Base-by-base conservation (phyloP, 2,797 vertebrate genomes). In the Chelon labrosus region DNA sequence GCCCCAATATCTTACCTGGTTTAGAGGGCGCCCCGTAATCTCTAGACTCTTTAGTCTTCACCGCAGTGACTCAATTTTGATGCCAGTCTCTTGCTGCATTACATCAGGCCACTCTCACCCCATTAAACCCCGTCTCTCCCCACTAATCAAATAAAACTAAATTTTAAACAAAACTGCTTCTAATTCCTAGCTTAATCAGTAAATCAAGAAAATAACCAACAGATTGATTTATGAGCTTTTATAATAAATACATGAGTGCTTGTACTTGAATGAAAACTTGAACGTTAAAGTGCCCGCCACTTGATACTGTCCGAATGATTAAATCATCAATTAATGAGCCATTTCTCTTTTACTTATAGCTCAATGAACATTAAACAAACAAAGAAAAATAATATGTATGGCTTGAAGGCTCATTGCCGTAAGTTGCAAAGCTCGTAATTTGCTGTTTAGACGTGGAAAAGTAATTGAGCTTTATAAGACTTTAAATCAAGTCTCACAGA, bases 401-500 rank as follows among this genome's bases (percentile, higher is more conserved):
- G 8, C 37, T 52, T 20, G 4, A 58, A 66, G 57, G 60, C 66
- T 65, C 35, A 61, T 20, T 64, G 27, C 47, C 3, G 42, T 47
- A 44, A 49, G 9, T 51, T 64, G 38, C 31, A 17, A 8, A 17
- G 42, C 42, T 62, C 58, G 16, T 44, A n/a, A 68, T 69, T 72
- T 54, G 11, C 35, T 67, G 62, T 78, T 60, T 47, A 37, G 46
- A 49, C 35, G 20, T 7, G 14, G 49, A 72, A 20, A 20, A 73
- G 27, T 55, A 60, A 74, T 63, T 70, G 6, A 53, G 37, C 7
- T 51, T 71, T 6, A 60, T 19, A 13, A 20, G 39, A n/a, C 4
- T n/a, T 0, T 61, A 54, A 69, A 76, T 76, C 22, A 50, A 54
- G 64, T 65, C 35, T 49, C 47, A 22, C 51, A 35, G 31, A 65